phyloP scores from a whole-genome alignment of 1,140 invertebrate species.

The Yoshiicerus persimilis region DNA sequence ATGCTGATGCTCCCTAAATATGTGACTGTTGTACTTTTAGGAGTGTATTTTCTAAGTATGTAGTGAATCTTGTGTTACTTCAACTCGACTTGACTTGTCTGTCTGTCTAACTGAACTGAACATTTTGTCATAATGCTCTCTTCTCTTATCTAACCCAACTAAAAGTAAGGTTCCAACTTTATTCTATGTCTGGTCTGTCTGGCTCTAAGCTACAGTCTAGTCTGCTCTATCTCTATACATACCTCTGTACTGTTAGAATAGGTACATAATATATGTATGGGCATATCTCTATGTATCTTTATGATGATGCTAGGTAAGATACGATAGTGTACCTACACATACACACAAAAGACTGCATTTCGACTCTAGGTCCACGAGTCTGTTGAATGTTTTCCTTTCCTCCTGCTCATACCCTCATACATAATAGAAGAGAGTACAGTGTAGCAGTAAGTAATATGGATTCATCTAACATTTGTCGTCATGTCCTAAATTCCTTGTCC shows the following conservation, averaged over 20 bases:
- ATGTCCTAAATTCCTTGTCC: constrained; percentile 7
- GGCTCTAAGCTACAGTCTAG: not conserved
- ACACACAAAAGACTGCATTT: not conserved
- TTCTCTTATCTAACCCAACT: not conserved
- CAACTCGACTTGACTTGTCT: not conserved
- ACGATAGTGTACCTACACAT: not conserved
- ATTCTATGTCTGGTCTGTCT: not conserved
- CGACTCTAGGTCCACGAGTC: not conserved
- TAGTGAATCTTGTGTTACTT: not conserved
- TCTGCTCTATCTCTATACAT: not conserved
- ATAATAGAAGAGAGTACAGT: not conserved
- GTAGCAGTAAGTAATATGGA: not conserved
- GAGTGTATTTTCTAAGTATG: not conserved
- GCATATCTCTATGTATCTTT: not conserved
- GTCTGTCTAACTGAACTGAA: not conserved
- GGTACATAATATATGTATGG: not conserved
- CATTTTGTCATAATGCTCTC: not conserved
- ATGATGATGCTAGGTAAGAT: not conserved
- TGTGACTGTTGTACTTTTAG: not conserved
- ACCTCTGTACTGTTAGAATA: not conserved
- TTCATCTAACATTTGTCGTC: not conserved
- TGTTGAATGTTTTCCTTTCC: not conserved
- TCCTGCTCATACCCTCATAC: not conserved
- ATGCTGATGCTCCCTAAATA: not conserved
- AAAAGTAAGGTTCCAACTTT: not conserved